phyloP scores from a whole-genome alignment of 2,888 invertebrate species.

The Ectemnius cavifrons region DNA sequence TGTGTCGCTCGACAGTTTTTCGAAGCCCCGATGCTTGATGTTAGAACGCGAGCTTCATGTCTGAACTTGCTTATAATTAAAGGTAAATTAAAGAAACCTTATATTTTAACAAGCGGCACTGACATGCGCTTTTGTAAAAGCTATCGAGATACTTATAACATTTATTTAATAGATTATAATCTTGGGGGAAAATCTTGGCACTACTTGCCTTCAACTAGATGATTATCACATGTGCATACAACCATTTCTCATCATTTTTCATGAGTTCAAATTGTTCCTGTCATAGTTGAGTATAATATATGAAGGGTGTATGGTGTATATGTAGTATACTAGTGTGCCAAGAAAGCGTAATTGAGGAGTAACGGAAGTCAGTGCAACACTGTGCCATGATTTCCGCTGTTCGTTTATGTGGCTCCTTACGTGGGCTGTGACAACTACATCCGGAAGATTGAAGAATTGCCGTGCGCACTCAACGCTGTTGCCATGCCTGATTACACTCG shows the following conservation, averaged over 20 bases:
- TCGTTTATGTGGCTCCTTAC: constrained; percentile 44
- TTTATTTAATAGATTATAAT: background rate
- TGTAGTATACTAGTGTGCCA: background rate
- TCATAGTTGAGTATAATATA: background rate
- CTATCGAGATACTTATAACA: background rate
- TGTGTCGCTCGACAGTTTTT: background rate
- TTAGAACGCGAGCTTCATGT: background rate
- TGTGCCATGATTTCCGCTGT: constrained; percentile 53
- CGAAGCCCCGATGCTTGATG: background rate
- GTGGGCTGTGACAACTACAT: constrained; percentile 56
- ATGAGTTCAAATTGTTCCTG: constrained; percentile 40
- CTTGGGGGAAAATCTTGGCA: background rate
- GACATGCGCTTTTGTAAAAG: background rate
- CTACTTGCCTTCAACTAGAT: too few relatives aligned
- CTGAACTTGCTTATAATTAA: background rate
- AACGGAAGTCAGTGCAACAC: constrained; percentile 47
- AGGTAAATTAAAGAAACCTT: constrained; percentile 1
- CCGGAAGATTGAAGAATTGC: constrained; percentile 52
- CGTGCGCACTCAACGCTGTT: constrained; percentile 39
- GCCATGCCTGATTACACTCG: constrained; percentile 33
- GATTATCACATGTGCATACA: background rate
- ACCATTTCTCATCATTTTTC: constrained; percentile 20
- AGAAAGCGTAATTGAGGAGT: constrained; percentile 38
- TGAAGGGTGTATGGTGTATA: too few relatives aligned
- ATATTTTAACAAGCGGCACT: background rate